phyloP scores from a whole-genome alignment of 2,888 invertebrate species.

The Oscheius sp. region DNA sequence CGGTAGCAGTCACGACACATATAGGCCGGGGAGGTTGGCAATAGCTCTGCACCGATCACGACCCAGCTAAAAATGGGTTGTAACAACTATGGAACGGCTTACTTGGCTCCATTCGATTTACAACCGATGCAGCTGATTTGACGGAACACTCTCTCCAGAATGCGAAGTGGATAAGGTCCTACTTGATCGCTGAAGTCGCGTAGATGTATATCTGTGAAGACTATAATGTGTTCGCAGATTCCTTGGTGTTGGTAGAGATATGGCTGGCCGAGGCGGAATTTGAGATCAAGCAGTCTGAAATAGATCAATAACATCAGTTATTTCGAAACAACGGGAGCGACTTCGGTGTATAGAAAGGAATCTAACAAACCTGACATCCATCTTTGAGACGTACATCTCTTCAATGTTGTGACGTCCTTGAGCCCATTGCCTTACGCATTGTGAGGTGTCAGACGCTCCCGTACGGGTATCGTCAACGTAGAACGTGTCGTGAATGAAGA shows the following conservation, averaged over 20 bases:
- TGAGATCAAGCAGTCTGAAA: slow-evolving; percentile 76
- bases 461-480: slow-evolving; percentile 80
- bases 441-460: neutral
- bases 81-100: slow-evolving; percentile 12
- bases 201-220: slow-evolving; percentile 82
- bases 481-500: slow-evolving; percentile 85
- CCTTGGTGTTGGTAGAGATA: slow-evolving; percentile 91
- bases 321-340: no score
- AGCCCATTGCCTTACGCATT: slow-evolving; percentile 21
- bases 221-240: slow-evolving; percentile 88
- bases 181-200: slow-evolving; percentile 31
- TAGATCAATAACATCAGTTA: no score
- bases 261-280: slow-evolving; percentile 80
- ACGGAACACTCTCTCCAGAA: slow-evolving; percentile 51
- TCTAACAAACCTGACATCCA: neutral
- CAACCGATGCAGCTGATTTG: slow-evolving; percentile 48
- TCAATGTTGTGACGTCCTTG: slow-evolving; percentile 9
- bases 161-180: slow-evolving; percentile 42
- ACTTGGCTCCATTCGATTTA: slow-evolving; percentile 48
- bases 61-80: slow-evolving; percentile 43
- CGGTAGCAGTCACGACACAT: slow-evolving; percentile 47
- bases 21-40: slow-evolving; percentile 44
- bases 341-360: neutral
- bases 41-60: slow-evolving; percentile 42
- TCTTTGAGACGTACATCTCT: neutral